Evolutionary conservation across 2,888 invertebrate genomes (phyloP), one percentile per base, ranked within the genome.

Genomic region (Archips crataeganus): DNA sequence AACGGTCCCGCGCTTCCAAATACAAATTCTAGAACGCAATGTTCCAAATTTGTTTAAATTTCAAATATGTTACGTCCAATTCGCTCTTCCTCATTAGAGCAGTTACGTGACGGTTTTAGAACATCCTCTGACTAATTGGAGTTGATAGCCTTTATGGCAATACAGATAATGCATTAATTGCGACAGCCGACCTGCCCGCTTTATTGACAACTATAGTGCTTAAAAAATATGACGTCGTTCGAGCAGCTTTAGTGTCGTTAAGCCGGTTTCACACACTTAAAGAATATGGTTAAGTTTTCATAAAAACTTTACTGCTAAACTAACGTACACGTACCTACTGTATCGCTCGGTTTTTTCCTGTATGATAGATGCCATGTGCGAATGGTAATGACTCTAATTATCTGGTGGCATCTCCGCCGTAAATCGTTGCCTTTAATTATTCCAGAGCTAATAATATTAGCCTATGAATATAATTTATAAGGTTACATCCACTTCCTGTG

Each of bases 51-150:
- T 76, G 81, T 81, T 79, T 77, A 39, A 71, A 79, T 83, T 82
- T 86, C 82, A 85, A 85, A 86, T 86, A 83, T 85, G 84, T 84
- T 82, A 79, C 86, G 82, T 70, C 85, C 86, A 93, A 93, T 94
- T 93, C 87, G 81, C 83, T 90, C 93, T 85, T 94, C 94, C 94
- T 94, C 93, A 94, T 94, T 94, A 94, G 80, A 77, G 86, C 77
- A 79, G 82, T 82, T 80, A 85, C 81, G 85, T 85, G 87, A 83
- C 87, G 89, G 87, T 88, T 89, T 57, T 87, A 87, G 85, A 82
- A 88, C 92, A 88, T 93, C 94, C 93, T 91, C 83, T 86, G 71
- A 64, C 74, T 74, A 74, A 74, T 74, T 74, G 74, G 74, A 39
- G 74, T 74, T 74, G 74, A 70, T 74, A 74, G 75, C 71, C 65